These are phyloP conservation scores for Cantharis rustica DNA, from an alignment of 2,888 invertebrate species.

Conservation along the genomic window DNA sequence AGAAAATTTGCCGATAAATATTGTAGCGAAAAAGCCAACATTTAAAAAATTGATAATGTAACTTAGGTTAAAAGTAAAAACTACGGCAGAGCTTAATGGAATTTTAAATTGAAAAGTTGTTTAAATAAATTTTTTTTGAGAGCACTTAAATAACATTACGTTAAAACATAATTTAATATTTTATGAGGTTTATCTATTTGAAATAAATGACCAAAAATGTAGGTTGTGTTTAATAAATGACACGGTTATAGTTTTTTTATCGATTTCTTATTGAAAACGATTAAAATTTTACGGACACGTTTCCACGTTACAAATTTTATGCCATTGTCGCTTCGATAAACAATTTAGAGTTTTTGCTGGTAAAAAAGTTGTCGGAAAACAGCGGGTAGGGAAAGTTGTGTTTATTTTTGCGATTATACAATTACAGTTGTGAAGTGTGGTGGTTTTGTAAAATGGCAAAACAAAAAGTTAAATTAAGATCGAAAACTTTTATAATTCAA, in stretches of 20 bases:
- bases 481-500: background rate
- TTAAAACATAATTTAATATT: background rate
- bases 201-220: background rate
- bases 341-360: conserved; percentile 16
- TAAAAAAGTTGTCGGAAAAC: conserved; percentile 8
- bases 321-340: conserved; percentile 26
- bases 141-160: background rate
- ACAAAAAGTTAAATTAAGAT: background rate
- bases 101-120: background rate
- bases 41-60: background rate
- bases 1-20: background rate
- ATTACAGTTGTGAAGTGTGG: background rate
- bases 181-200: background rate
- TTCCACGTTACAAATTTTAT: conserved; percentile 31
- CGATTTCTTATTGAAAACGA: conserved; percentile 29
- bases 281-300: conserved; percentile 29
- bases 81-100: background rate
- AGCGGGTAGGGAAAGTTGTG: background rate
- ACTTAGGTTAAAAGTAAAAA: background rate
- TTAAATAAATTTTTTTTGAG: background rate
- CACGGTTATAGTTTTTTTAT: conserved; percentile 7
- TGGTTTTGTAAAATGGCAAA: background rate
- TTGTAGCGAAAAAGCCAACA: background rate
- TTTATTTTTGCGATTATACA: background rate
- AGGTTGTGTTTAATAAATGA: conserved; percentile 8